Conservation (phyloP, 2,888 invertebrate genomes). For the Phengaris arion region DNA sequence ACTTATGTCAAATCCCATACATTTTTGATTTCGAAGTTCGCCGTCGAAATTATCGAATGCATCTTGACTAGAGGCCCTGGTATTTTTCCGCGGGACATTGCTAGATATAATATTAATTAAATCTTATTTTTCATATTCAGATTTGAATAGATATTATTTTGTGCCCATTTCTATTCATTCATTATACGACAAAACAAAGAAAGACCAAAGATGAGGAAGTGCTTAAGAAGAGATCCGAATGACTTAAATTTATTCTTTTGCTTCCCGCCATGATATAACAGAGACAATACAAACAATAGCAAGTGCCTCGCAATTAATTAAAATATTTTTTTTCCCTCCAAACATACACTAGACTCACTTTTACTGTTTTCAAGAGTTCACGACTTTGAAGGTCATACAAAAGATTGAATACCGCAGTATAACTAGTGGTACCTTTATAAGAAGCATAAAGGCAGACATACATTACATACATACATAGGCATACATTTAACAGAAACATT, state of each 20-base stretch:
- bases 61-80: no score
- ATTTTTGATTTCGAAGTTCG: no score
- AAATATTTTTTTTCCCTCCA: constrained; percentile 22
- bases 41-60: no score
- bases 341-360: constrained; percentile 13
- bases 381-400: neutral
- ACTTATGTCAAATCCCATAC: no score
- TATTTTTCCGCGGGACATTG: no score
- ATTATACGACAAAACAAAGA: constrained; percentile 23
- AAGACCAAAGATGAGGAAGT: constrained; percentile 31
- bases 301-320: constrained; percentile 25
- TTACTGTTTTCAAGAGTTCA: neutral
- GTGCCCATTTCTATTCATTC: constrained; percentile 21
- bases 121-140: constrained; percentile 27
- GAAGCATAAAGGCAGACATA: no score
- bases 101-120: neutral
- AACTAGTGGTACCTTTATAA: neutral
- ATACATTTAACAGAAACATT: neutral
- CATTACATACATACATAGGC: no score
- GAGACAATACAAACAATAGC: constrained; percentile 28
- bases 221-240: constrained; percentile 27
- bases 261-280: constrained; percentile 11
- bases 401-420: neutral
- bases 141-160: constrained; percentile 29
- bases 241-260: constrained; percentile 31